Conservation (phyloP, 2,888 invertebrate genomes). For the Argyra leucocephala region DNA sequence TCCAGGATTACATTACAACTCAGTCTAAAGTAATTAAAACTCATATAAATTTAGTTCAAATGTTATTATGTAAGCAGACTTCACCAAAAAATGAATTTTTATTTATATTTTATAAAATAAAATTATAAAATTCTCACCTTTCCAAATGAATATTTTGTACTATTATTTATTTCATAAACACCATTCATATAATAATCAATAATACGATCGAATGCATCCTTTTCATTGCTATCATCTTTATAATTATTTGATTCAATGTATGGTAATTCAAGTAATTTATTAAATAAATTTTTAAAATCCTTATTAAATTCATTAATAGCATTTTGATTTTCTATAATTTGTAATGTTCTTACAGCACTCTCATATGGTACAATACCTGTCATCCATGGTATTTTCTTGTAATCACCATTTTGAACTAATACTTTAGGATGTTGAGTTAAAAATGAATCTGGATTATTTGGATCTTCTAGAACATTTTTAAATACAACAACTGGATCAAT, state of each 20-base stretch:
- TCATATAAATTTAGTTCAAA: no score
- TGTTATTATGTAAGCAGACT: no score
- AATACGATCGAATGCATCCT: conserved; percentile 25
- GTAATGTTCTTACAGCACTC: conserved; percentile 45
- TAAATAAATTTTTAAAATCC: conserved; percentile 33
- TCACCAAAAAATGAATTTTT: no score
- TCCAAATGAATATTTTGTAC: conserved; percentile 32
- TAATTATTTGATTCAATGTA: no score
- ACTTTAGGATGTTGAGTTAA: conserved; percentile 42
- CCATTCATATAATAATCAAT: conserved; percentile 33
- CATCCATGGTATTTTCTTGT: conserved; percentile 45
- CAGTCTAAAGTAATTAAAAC: no score
- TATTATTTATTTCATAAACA: conserved; percentile 29
- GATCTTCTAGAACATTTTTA: conserved; percentile 43
- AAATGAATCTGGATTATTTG: conserved; percentile 39
- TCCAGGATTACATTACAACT: no score
- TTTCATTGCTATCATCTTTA: no score
- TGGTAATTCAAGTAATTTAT: conserved; percentile 35
- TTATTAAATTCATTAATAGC: conserved; percentile 33
- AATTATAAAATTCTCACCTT: no score
- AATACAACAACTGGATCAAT: conserved; percentile 46
- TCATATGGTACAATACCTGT: conserved; percentile 45
- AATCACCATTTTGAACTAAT: conserved; percentile 39
- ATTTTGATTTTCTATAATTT: conserved; percentile 33
- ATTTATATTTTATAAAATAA: no score